A percentile compares a stretch with the other conserved stretches of the same genome.
These are phyloP conservation scores for Falcaria lacertinaria DNA, from an alignment of 2,888 invertebrate species.

Conservation along the genomic window DNA sequence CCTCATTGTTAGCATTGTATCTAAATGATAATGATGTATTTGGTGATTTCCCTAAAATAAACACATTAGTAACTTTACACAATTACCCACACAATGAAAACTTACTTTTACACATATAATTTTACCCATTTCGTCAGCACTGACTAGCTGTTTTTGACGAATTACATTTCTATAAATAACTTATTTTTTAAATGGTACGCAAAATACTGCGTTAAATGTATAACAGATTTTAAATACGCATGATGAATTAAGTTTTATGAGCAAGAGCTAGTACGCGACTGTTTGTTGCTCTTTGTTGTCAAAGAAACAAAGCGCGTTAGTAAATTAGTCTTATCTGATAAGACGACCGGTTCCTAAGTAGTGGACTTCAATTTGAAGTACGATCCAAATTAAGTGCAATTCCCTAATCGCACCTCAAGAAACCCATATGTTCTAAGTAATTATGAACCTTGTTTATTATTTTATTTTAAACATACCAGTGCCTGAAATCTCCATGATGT, in stretches of 20 bases:
- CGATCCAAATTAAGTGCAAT: not conserved
- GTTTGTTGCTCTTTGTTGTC: conserved; percentile 52
- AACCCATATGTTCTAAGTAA: not conserved
- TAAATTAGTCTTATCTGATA: not conserved
- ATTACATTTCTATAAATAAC: too few relatives aligned
- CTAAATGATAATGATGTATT: conserved; percentile 81
- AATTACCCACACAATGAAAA: conserved; percentile 4
- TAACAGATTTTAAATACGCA: conserved; percentile 15
- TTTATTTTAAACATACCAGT: conserved; percentile 42
- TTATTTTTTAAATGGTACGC: too few relatives aligned
- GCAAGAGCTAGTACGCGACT: conserved; percentile 9
- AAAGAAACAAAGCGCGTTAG: conserved; percentile 33
- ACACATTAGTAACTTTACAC: not conserved
- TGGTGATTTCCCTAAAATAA: conserved; percentile 63
- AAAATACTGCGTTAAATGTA: too few relatives aligned
- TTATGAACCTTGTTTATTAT: conserved; percentile 10
- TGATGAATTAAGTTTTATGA: conserved; percentile 10
- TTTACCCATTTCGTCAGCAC: not conserved
- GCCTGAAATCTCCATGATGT: conserved; percentile 64
- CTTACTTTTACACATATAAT: conserved; percentile 7
- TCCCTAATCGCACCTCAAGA: not conserved
- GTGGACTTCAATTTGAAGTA: not conserved
- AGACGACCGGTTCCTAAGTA: conserved; percentile 4
- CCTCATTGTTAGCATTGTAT: conserved; percentile 88
- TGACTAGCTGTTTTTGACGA: too few relatives aligned